A percentile compares a stretch with the other conserved stretches of the same genome.
Evolutionary conservation across 2,888 invertebrate species (phyloP).

Genomic region (Tachina fera): DNA sequence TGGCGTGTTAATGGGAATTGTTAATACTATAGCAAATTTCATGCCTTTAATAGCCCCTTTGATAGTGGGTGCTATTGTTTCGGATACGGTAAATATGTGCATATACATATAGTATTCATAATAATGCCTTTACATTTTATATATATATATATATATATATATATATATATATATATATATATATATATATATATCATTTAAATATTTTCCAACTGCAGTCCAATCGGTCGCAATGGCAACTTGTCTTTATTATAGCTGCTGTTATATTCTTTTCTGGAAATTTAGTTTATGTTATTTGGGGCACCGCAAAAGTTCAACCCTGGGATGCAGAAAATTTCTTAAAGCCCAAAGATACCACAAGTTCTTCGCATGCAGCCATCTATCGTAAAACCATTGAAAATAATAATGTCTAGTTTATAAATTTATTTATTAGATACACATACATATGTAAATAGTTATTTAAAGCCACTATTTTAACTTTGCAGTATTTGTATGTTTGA

Average conservation of each 20-base stretch:
- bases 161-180: too few relatives aligned
- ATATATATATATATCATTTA: too few relatives aligned
- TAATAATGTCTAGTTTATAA: too few relatives aligned
- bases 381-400: too few relatives aligned
- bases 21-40: slow-evolving; percentile 85
- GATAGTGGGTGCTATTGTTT: slow-evolving; percentile 84
- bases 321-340: slow-evolving; percentile 87
- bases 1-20: slow-evolving; percentile 86
- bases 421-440: too few relatives aligned
- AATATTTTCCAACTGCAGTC: slow-evolving; percentile 69
- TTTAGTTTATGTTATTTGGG: slow-evolving; percentile 88
- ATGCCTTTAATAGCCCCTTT: slow-evolving; percentile 86
- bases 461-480: too few relatives aligned
- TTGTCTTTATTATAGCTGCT: slow-evolving; percentile 88
- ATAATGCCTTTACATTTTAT: neutral
- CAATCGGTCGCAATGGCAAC: slow-evolving; percentile 87
- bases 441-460: too few relatives aligned
- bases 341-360: slow-evolving; percentile 74
- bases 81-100: slow-evolving; percentile 72
- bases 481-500: too few relatives aligned
- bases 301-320: slow-evolving; percentile 86
- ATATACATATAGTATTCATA: too few relatives aligned
- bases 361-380: neutral
- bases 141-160: too few relatives aligned
- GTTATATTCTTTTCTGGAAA: slow-evolving; percentile 88